phyloP scores from a whole-genome alignment of 1,140 invertebrate genomes.

The Macrobrachium nipponense region DNA sequence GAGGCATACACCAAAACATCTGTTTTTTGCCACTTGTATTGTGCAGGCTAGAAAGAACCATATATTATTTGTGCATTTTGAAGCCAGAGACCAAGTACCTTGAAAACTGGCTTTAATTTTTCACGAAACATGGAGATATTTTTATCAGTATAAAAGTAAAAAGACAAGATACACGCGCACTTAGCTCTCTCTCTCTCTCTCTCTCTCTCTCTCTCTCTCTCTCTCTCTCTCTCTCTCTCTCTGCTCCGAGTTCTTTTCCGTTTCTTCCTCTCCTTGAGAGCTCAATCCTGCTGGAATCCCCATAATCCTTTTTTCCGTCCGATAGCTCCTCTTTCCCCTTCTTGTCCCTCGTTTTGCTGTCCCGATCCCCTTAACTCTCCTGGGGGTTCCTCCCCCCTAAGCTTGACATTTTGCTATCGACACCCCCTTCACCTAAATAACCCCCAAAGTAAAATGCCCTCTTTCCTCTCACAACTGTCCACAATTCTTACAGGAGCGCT shows the following conservation, averaged over 20 bases:
- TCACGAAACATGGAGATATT: too few species aligned
- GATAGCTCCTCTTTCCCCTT: neutral
- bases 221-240: slow-evolving; percentile 5
- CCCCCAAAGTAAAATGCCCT: neutral
- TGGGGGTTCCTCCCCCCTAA: neutral
- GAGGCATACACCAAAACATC: too few species aligned
- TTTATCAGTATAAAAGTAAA: too few species aligned
- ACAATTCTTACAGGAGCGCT: too few species aligned
- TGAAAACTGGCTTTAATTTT: too few species aligned
- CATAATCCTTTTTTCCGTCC: neutral
- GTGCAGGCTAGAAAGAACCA: too few species aligned
- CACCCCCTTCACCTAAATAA: neutral
- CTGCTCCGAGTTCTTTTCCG: neutral
- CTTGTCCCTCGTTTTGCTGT: neutral
- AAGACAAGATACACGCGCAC: too few species aligned
- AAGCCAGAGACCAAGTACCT: too few species aligned
- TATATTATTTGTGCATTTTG: too few species aligned
- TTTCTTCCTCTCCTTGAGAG: neutral
- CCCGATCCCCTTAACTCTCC: neutral
- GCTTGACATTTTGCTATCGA: neutral
- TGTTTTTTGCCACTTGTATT: too few species aligned
- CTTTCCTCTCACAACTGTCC: too few species aligned
- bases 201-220: neutral
- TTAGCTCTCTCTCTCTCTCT: neutral
- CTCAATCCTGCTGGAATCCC: neutral